These are phyloP conservation scores for Colius striatus DNA, from an alignment of 2,113 vertebrate species.

Conservation along the genomic window DNA sequence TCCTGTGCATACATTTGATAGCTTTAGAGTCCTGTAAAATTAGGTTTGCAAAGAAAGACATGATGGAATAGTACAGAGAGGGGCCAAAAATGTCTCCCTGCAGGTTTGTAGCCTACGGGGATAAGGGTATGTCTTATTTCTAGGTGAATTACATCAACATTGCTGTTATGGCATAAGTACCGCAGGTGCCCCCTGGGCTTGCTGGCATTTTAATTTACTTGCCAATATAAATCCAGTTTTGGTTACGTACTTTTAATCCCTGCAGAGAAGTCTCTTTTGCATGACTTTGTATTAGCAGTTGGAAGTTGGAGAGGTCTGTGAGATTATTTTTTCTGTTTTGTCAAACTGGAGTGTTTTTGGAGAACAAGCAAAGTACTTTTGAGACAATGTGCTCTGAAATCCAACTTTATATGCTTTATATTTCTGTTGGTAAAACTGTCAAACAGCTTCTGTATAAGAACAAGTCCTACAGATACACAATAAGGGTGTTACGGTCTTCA, in stretches of 20 bases:
- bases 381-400: background rate
- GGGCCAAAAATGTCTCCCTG: background rate
- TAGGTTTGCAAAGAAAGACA: background rate
- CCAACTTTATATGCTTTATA: background rate
- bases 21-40: background rate
- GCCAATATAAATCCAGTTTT: conserved; percentile 1
- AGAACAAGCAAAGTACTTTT: background rate
- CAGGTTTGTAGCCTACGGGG: background rate
- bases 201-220: conserved; percentile 33
- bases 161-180: background rate
- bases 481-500: background rate
- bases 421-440: background rate
- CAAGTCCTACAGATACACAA: background rate
- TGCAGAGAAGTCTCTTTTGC: background rate
- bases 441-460: background rate
- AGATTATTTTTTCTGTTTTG: background rate
- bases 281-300: background rate
- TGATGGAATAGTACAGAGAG: background rate
- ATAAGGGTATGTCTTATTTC: conserved; percentile 12
- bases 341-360: background rate
- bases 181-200: background rate
- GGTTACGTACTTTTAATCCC: background rate
- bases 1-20: background rate
- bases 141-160: background rate
- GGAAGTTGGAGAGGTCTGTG: background rate